These are phyloP conservation scores for Aleiodes testaceus DNA, from an alignment of 2,888 invertebrate species.

Conservation along the genomic window DNA sequence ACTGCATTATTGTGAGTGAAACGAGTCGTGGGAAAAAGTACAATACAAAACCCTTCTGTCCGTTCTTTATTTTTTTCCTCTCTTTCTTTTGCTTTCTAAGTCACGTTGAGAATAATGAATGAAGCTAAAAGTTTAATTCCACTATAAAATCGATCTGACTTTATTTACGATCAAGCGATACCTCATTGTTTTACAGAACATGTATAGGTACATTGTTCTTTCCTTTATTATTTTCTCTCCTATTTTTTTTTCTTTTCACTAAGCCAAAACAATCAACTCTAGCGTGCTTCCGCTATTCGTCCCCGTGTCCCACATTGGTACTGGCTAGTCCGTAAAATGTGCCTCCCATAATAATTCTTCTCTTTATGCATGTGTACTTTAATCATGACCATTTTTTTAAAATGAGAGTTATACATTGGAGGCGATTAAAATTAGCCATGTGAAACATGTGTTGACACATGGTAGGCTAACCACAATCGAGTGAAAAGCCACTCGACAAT, in stretches of 20 bases:
- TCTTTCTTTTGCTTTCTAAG: slow-evolving; percentile 30
- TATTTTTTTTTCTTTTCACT: slow-evolving; percentile 8
- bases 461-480: background rate
- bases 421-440: slow-evolving; percentile 8
- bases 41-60: slow-evolving; percentile 7
- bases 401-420: no score
- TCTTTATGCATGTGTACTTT: background rate
- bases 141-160: slow-evolving; percentile 34
- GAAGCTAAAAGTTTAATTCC: slow-evolving; percentile 6
- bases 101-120: slow-evolving; percentile 37
- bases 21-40: slow-evolving; percentile 31
- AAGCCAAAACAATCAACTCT: background rate
- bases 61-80: background rate
- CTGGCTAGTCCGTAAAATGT: slow-evolving; percentile 30
- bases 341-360: background rate
- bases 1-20: slow-evolving; percentile 27
- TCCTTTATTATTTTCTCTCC: background rate
- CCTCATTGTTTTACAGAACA: slow-evolving; percentile 7
- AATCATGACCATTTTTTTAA: no score
- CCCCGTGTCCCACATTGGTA: slow-evolving; percentile 35
- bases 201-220: slow-evolving; percentile 9
- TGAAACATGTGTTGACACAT: slow-evolving; percentile 13
- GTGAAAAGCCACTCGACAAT: no score
- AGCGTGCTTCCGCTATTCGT: slow-evolving; percentile 34
- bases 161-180: slow-evolving; percentile 1